phyloP scores from a whole-genome alignment of 1,140 invertebrate genomes.

The Euwallacea fornicatus region DNA sequence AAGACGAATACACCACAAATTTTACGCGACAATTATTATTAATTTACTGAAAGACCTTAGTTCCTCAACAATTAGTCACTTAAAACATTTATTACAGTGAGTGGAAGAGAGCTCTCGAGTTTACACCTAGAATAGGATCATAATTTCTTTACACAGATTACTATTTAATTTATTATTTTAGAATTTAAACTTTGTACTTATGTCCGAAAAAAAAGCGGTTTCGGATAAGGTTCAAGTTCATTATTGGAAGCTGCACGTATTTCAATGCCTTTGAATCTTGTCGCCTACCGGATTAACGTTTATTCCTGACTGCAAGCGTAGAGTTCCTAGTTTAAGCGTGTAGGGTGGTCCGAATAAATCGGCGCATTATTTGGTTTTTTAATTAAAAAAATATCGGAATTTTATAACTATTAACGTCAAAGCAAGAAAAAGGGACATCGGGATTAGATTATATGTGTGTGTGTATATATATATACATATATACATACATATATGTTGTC shows the following conservation, averaged over 20 bases:
- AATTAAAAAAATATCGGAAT: constrained; percentile 1
- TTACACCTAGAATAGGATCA: not conserved
- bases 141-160: not conserved
- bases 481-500: too few species aligned
- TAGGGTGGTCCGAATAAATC: not conserved
- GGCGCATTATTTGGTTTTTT: not conserved
- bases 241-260: not conserved
- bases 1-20: not conserved
- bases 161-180: constrained; percentile 13
- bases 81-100: not conserved
- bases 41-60: not conserved
- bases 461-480: too few species aligned
- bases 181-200: constrained; percentile 27
- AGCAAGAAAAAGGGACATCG: not conserved
- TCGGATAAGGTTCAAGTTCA: constrained; percentile 19
- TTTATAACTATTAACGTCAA: not conserved
- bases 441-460: not conserved
- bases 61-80: not conserved
- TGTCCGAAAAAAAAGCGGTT: constrained; percentile 2
- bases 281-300: constrained; percentile 12
- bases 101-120: not conserved
- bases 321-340: constrained; percentile 31
- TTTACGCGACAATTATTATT: not conserved
- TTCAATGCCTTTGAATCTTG: constrained; percentile 15
- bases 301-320: constrained; percentile 37